Evolutionary conservation across 1,140 invertebrate genomes (phyloP), one percentile per base, ranked within the genome.

Genomic region (Trichonephila inaurata): DNA sequence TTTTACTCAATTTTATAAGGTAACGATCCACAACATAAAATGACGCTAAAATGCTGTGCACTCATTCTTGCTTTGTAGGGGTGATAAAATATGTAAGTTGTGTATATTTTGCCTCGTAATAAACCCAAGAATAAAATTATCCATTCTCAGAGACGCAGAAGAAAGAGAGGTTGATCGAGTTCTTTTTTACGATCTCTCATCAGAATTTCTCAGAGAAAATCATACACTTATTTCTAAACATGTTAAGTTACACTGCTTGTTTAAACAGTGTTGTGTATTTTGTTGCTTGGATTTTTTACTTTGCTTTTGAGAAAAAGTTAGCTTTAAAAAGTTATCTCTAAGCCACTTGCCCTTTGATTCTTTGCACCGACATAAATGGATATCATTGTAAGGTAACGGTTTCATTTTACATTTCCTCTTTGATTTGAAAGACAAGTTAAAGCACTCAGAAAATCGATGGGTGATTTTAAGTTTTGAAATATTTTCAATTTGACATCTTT

Each of bases 141-240:
- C 28, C 69, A 77, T 19, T 83, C n/a, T 58, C 7, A 58, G 82
- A 21, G 44, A 58, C 18, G 44, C 18, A 51, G 18, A 21, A 19
- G 8, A 51, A 83, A 83, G 44, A 83, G 7, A 12, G n/a, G 82
- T 24, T 83, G 44, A n/a, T 83, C 82, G n/a, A 83, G 51, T 60
- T 83, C 44, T 24, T 83, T 83, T 83, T 83, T 83, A 83, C 82
- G 82, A 83, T 51, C 82, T 83, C 51, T 14, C 82, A 83, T 83
- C 51, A 83, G 51, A 83, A 58, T 19, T 83, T 83, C n/a, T 8
- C 40, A 40, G 58, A n/a, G 82, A 83, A 58, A 83, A 83, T 83
- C 40, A 60, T 83, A 24, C 44, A 19, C 19, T 77, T 58, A 60
- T 60, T 58, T 58, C 28, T 60, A 40, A 83, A 83, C 51, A 60